These are phyloP conservation scores for Noctua comes DNA, from an alignment of 2,888 invertebrate species.

Conservation along the genomic window DNA sequence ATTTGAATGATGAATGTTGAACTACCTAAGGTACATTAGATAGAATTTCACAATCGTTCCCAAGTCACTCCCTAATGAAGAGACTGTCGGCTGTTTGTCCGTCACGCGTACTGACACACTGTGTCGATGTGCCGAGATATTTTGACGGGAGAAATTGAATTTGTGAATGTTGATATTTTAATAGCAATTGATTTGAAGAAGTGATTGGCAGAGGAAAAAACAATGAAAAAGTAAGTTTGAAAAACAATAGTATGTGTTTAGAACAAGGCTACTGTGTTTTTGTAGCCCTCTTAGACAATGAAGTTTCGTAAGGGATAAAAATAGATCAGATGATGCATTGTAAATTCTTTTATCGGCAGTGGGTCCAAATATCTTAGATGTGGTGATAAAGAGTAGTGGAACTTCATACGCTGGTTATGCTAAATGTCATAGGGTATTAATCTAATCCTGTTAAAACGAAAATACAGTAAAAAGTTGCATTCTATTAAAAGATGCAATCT, in stretches of 20 bases:
- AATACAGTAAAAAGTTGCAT: not conserved
- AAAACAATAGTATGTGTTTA: not conserved
- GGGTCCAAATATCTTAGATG: not conserved
- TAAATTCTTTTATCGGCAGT: not conserved
- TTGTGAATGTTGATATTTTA: not conserved
- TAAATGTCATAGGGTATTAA: not conserved
- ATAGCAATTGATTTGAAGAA: not conserved
- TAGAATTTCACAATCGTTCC: not conserved
- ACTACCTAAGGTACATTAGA: too few species aligned
- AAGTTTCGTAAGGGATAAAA: not conserved
- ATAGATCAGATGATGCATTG: not conserved
- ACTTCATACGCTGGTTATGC: not conserved
- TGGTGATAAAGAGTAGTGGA: not conserved
- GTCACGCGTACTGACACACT: conserved; percentile 9
- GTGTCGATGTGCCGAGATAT: conserved; percentile 10
- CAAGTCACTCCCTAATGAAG: not conserved
- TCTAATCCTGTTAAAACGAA: not conserved
- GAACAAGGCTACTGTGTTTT: not conserved
- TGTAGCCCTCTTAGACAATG: not conserved
- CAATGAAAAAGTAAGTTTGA: not conserved
- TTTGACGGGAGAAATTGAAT: not conserved
- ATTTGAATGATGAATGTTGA: too few species aligned
- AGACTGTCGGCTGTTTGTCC: not conserved
- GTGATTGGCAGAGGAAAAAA: not conserved
- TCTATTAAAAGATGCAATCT: not conserved